Percentiles rank a stretch among this genome's conserved stretches.
phyloP scores from a whole-genome alignment of 2,888 invertebrate species.

The Tribolium freemani region DNA sequence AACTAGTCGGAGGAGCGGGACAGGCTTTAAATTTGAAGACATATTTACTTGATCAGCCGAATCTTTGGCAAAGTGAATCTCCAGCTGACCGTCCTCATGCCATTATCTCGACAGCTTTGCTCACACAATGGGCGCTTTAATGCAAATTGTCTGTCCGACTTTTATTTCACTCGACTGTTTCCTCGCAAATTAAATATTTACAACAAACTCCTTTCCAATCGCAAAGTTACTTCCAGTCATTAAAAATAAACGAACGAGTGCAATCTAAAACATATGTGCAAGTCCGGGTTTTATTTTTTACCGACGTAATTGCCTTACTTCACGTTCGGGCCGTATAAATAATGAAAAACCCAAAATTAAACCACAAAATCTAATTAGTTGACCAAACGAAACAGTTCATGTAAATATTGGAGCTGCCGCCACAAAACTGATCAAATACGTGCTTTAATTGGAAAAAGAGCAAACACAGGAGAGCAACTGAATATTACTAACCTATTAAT shows the following conservation, averaged over 20 bases:
- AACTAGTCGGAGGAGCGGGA: constrained; percentile 24
- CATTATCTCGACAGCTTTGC: neutral
- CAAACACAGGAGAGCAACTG: too few species aligned
- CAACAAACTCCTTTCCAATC: neutral
- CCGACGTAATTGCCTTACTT: neutral
- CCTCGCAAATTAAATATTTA: neutral
- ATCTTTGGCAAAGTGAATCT: neutral
- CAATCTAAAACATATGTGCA: neutral
- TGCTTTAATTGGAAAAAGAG: neutral
- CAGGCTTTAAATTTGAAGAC: constrained; percentile 25
- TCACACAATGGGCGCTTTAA: neutral
- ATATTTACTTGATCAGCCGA: constrained; percentile 12
- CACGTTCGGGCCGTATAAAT: constrained; percentile 1
- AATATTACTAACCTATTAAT: too few species aligned
- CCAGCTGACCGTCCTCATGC: neutral
- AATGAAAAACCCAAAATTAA: constrained; percentile 14
- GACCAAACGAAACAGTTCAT: neutral
- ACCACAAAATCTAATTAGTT: constrained; percentile 1
- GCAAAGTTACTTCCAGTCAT: neutral
- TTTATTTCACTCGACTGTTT: neutral
- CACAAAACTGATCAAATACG: neutral
- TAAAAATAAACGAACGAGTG: neutral
- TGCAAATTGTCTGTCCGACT: neutral
- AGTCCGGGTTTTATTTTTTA: too few species aligned
- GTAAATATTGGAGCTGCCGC: neutral